Percentiles rank a stretch among this genome's conserved stretches.
Evolutionary conservation across 2,888 invertebrate genomes (phyloP).

Genomic region (Yponomeuta evonymella): DNA sequence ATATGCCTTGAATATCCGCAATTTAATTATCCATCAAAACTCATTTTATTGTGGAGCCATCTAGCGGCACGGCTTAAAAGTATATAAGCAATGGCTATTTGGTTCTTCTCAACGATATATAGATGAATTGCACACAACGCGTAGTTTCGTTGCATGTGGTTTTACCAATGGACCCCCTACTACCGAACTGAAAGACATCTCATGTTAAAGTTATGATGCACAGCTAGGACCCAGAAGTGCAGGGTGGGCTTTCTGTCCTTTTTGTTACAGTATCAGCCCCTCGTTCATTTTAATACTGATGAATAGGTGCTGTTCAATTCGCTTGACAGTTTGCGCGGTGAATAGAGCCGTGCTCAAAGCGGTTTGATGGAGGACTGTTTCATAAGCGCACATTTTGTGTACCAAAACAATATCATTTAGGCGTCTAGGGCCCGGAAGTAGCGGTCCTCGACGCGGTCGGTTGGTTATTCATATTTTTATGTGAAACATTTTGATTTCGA

Average conservation of each 20-base stretch:
- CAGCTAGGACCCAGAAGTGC: background rate
- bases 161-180: no score
- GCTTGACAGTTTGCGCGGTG: conserved; percentile 4
- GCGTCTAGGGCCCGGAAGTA: background rate
- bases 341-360: conserved; percentile 1
- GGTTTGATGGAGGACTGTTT: conserved; percentile 9
- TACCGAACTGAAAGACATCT: no score
- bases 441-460: background rate
- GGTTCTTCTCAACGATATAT: no score
- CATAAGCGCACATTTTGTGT: background rate
- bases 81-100: no score
- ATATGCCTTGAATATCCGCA: no score
- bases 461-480: background rate
- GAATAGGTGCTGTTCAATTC: background rate
- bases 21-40: no score
- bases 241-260: background rate
- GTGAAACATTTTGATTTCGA: no score
- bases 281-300: conserved; percentile 3
- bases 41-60: no score
- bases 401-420: conserved; percentile 2
- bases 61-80: no score
- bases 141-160: no score
- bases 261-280: background rate
- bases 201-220: no score
- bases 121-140: no score